Conservation (phyloP, 2,113 vertebrate species). For the Centropristis striata region DNA sequence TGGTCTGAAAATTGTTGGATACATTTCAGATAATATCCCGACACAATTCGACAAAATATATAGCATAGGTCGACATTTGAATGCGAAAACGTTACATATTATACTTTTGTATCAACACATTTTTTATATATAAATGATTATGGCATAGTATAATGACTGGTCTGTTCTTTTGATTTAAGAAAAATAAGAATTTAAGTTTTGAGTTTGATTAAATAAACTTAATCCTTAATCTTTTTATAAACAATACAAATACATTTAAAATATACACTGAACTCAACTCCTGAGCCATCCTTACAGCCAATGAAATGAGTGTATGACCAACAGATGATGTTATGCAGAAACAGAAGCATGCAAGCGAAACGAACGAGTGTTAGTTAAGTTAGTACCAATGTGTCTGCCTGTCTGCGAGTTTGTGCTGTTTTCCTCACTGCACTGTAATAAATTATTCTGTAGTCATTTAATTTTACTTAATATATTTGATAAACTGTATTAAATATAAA, state of each 20-base stretch:
- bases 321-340: conserved; percentile 14
- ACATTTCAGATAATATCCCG: too few species aligned
- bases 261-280: background rate
- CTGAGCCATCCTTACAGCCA: background rate
- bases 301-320: background rate
- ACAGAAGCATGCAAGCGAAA: conserved; percentile 8
- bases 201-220: background rate
- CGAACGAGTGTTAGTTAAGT: conserved; percentile 12
- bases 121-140: too few species aligned
- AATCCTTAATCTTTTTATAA: background rate
- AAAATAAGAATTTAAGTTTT: too few species aligned
- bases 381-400: background rate
- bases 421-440: background rate
- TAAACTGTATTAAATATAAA: too few species aligned
- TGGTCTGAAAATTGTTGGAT: too few species aligned
- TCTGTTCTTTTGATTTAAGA: background rate
- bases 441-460: too few species aligned
- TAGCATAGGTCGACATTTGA: too few species aligned
- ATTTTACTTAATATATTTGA: too few species aligned
- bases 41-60: too few species aligned
- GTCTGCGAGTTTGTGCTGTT: conserved; percentile 78
- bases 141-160: too few species aligned
- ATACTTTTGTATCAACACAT: too few species aligned
- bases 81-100: too few species aligned
- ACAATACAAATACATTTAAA: background rate